A percentile compares a stretch with the other conserved stretches of the same genome.
These are phyloP conservation scores for Hemithea aestivaria DNA, from an alignment of 2,888 invertebrate genomes.

Conservation along the genomic window DNA sequence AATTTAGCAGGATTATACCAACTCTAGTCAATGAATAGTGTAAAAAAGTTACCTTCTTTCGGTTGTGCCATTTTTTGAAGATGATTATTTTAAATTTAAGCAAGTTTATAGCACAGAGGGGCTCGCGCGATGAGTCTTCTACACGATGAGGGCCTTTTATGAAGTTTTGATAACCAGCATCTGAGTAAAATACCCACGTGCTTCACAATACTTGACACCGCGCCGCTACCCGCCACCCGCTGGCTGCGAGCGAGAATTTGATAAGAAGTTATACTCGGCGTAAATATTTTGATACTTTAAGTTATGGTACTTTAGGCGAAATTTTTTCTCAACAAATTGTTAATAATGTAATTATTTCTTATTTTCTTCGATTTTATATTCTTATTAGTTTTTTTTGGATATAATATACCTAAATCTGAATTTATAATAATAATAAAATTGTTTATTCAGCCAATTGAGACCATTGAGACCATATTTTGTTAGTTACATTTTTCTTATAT, in stretches of 20 bases:
- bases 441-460: no score
- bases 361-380: no score
- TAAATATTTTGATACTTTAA: constrained; percentile 38
- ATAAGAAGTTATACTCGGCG: constrained; percentile 50
- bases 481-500: no score
- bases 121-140: constrained; percentile 49
- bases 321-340: no score
- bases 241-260: constrained; percentile 46
- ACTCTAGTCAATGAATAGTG: constrained; percentile 20
- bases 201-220: constrained; percentile 15
- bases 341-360: no score
- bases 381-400: no score
- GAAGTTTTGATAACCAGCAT: constrained; percentile 54
- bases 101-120: constrained; percentile 39
- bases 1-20: constrained; percentile 30
- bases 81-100: constrained; percentile 23
- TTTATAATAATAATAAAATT: no score
- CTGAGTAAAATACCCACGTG: constrained; percentile 55
- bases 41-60: constrained; percentile 62
- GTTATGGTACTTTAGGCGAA: no score
- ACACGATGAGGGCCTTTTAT: constrained; percentile 59
- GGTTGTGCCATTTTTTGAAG: constrained; percentile 58
- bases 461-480: no score
- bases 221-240: constrained; percentile 28
- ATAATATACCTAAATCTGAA: no score